Evolutionary conservation across 2,113 vertebrate species (phyloP).

Genomic region (Dasyprocta punctata): DNA sequence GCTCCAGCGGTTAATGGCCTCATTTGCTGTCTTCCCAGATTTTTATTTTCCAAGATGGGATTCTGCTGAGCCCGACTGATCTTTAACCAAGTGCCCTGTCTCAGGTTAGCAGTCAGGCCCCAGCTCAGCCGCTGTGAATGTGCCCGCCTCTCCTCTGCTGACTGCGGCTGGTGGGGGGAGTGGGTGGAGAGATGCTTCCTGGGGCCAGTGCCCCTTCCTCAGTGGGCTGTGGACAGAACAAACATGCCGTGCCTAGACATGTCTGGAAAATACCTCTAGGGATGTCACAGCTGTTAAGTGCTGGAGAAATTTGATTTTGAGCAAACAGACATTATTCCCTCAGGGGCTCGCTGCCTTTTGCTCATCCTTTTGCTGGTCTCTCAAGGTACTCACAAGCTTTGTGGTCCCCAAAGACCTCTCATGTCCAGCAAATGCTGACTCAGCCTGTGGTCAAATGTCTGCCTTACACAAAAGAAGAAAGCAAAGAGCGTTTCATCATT

Average conservation of each 20-base stretch:
- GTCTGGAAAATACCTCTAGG: neutral
- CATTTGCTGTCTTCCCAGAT: neutral
- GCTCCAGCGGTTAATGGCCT: neutral
- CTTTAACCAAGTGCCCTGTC: neutral
- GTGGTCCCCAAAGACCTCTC: neutral
- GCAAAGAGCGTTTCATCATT: neutral
- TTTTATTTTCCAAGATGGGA: neutral
- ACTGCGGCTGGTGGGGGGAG: neutral
- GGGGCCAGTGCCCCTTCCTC: neutral
- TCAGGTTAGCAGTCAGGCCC: neutral
- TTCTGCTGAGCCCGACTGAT: neutral
- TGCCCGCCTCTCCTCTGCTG: neutral
- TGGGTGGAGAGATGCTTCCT: neutral
- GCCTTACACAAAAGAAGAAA: constrained; percentile 19
- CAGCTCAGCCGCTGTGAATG: fast-evolving
- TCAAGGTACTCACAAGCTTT: neutral
- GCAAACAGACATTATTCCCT: neutral
- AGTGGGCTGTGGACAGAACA: neutral
- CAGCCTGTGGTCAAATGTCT: neutral
- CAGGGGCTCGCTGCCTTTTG: neutral
- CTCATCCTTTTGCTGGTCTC: neutral
- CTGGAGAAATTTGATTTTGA: neutral
- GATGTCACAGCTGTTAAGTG: neutral
- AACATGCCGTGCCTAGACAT: neutral
- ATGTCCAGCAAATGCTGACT: neutral